Conservation (phyloP, 2,797 vertebrate species). For the Amniataba percoides region DNA sequence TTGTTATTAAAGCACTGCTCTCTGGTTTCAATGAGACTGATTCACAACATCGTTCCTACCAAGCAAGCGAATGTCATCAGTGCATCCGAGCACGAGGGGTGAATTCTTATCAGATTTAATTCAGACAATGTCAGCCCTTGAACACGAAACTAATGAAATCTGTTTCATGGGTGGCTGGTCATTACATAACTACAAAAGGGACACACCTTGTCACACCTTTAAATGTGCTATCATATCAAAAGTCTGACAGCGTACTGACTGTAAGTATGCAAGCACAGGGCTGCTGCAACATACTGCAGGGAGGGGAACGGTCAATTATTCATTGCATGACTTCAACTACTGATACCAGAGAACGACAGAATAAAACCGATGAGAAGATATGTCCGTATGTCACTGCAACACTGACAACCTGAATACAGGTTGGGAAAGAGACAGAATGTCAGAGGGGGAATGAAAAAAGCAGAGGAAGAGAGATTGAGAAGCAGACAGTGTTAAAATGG, state of each 20-base stretch:
- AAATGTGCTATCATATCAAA: neutral
- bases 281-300: neutral
- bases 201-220: neutral
- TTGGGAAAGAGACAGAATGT: neutral
- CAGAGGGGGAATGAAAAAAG: neutral
- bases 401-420: neutral
- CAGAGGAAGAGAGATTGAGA: conserved; percentile 1
- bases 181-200: neutral
- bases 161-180: neutral
- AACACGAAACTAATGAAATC: conserved; percentile 17
- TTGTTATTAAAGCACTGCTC: neutral
- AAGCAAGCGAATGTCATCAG: neutral
- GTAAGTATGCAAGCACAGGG: neutral
- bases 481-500: conserved; percentile 1
- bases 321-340: conserved; percentile 1
- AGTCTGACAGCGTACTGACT: neutral
- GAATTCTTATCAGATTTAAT: conserved; percentile 9
- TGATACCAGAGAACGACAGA: neutral
- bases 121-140: conserved; percentile 4
- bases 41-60: neutral
- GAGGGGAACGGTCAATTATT: conserved; percentile 4
- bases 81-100: neutral
- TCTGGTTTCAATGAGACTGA: neutral
- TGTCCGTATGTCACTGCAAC: neutral
- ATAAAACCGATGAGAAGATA: neutral